Evolutionary conservation across 2,888 invertebrate genomes (phyloP).

Genomic region (Lutraria lutraria): DNA sequence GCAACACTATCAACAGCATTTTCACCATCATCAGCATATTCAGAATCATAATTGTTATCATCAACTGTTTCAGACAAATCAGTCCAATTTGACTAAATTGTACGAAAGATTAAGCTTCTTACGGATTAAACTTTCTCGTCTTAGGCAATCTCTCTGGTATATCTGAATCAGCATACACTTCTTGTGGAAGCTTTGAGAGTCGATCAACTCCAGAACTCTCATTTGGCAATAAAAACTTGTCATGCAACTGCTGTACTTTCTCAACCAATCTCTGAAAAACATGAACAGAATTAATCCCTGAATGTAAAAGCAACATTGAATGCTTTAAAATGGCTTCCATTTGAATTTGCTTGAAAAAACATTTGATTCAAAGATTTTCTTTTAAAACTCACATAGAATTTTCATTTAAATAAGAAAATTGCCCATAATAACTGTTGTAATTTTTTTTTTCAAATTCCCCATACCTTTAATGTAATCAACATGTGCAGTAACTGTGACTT

Average conservation of each 20-base stretch:
- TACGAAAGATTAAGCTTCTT: constrained; percentile 65
- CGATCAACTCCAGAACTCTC: constrained; percentile 68
- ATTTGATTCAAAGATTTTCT: no score
- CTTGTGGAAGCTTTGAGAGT: constrained; percentile 79
- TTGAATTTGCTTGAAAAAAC: no score
- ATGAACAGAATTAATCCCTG: not conserved
- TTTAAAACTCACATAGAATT: no score
- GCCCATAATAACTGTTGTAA: no score
- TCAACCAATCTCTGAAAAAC: constrained; percentile 81
- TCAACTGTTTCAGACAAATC: not conserved
- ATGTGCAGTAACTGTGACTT: no score
- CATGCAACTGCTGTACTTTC: constrained; percentile 83
- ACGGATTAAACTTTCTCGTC: constrained; percentile 84
- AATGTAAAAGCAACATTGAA: no score
- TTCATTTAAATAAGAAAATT: no score
- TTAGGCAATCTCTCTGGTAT: constrained; percentile 84
- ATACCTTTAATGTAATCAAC: no score
- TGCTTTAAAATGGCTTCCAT: no score
- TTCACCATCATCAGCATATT: not conserved
- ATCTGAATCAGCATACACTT: constrained; percentile 86
- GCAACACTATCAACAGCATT: not conserved
- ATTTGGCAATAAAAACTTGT: constrained; percentile 72
- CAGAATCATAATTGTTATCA: not conserved
- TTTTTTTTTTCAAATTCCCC: no score
- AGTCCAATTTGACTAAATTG: no score